Base-by-base conservation (phyloP, 2,113 vertebrate genomes). In the Phodopus roborovskii region DNA sequence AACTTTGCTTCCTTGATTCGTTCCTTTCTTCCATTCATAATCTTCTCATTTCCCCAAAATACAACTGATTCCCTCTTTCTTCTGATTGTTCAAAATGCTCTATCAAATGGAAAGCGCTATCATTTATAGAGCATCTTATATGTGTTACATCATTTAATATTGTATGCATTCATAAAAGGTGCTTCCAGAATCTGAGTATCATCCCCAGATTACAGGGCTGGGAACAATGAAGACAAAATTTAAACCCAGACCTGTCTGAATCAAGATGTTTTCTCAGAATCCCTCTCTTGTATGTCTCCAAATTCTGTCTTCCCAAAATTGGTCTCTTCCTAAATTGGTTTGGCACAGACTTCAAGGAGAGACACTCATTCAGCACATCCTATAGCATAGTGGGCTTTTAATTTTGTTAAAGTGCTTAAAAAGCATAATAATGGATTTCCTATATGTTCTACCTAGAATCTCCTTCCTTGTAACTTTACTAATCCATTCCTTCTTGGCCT, bases 261-360 rank as follows among this genome's bases (percentile, higher is more conserved):
- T 93, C 48, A 39, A 82, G 94, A 88, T 45, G 10, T 56, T 13
- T 68, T 71, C 71, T 87, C 50, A 15, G 20, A 71, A 53, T 82
- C 88, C 39, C 90, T 75, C 19, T 71, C 9, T 7, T 7, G 58
- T n/a, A 5, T 12, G 3, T 73, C 77, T 48, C 48, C 58, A 90
- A 97, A 92, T 92, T 90, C 64, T 70, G 50, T 33, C 26, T 90
- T 92, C 90, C 53, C 33, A 92, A 90, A 97, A 33, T 1, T 36
- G 28, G 13, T 85, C 39, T 88, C 0, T 78, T 73, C 26, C 86
- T 78, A 81, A 88, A 79, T 0, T 26, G 45, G 28, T 83, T 70
- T 70, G 82, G 36, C 7, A 39, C 5, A 91, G 56, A 53, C n/a
- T 90, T 42, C 70, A 74, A 81, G 17, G 28, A 95, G 7, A 88